These are phyloP conservation scores for Idaea aversata DNA, from an alignment of 2,888 invertebrate genomes.

Conservation along the genomic window DNA sequence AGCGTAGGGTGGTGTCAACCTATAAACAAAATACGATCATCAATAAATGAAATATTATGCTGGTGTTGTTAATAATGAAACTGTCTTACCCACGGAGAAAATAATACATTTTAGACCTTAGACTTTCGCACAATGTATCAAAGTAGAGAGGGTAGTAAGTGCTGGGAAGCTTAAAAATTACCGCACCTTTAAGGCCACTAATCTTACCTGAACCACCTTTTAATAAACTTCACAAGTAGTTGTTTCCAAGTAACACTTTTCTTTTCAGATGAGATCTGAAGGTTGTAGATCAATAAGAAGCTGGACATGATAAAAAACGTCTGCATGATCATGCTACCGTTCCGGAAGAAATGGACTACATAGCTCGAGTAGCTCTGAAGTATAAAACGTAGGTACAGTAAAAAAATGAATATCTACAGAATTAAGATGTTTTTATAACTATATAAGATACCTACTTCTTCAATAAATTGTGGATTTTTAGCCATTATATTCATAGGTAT, in stretches of 20 bases:
- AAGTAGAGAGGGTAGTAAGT: too few species aligned
- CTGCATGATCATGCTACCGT: conserved; percentile 38
- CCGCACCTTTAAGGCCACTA: too few species aligned
- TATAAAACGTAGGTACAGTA: neutral
- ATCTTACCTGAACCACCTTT: conserved; percentile 42
- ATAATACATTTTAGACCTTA: too few species aligned
- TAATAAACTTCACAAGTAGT: conserved; percentile 30
- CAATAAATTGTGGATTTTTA: conserved; percentile 29
- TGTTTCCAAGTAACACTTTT: conserved; percentile 25
- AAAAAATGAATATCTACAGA: too few species aligned
- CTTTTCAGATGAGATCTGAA: conserved; percentile 30
- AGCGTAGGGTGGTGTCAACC: conserved; percentile 41
- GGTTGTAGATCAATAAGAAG: conserved; percentile 38
- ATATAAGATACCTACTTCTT: conserved; percentile 29
- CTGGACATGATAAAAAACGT: conserved; percentile 40
- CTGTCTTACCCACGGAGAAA: too few species aligned
- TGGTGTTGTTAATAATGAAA: too few species aligned
- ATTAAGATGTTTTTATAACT: too few species aligned
- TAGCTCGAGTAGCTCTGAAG: conserved; percentile 18
- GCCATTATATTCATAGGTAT: conserved; percentile 2
- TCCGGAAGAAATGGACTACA: conserved; percentile 16
- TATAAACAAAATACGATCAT: conserved; percentile 16
- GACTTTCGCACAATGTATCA: too few species aligned
- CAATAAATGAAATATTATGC: neutral
- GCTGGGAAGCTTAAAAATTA: too few species aligned